Base-by-base conservation (phyloP, 1,140 invertebrate species). In the Nymphalis io region DNA sequence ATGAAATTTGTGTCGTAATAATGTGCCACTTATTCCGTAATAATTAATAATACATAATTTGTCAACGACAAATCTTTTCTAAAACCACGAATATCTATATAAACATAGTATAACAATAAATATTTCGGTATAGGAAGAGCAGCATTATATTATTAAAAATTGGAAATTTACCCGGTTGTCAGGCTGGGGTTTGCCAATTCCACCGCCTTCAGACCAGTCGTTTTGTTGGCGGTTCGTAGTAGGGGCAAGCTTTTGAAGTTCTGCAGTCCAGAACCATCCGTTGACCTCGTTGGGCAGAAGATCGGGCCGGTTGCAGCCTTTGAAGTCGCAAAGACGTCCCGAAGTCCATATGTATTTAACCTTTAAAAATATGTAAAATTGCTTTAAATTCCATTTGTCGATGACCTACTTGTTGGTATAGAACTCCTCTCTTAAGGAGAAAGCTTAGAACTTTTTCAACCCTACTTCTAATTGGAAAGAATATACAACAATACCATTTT, bases 261-360 rank as follows among this genome's bases (percentile, higher is more conserved):
- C 95, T 5, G 95, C 96, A 15, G 96, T 96, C 96, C 96, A 97
- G 93, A 97, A 97, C 96, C 96, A 97, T 16, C 96, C 96, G 75
- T 97, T 96, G 58, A 96, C 89, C 38, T 94, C 93, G n/a, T 94
- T 92, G 11, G 96, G 96, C 73, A 95, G 93, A 57, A 97, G 92
- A 83, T 97, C 96, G 16, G 95, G 93, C 68, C 95, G 94, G 74
- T 96, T 95, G 78, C 96, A 97, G 51, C 96, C 96, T 83, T 96
- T 95, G 93, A 97, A 97, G 87, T 97, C 96, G 80, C 96, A 97
- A 18, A 96, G 89, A 63, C 96, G 95, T 66, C 96, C 96, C 20
- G 95, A 96, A n/a, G 96, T 97, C 96, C 96, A 97, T 73, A 96
- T 96, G 83, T 96, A 96, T 91, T 96, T 95, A 0, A 95, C 92